These are phyloP conservation scores for Tetraodon nigroviridis DNA, from an alignment of 2,113 vertebrate species.

Conservation along the genomic window DNA sequence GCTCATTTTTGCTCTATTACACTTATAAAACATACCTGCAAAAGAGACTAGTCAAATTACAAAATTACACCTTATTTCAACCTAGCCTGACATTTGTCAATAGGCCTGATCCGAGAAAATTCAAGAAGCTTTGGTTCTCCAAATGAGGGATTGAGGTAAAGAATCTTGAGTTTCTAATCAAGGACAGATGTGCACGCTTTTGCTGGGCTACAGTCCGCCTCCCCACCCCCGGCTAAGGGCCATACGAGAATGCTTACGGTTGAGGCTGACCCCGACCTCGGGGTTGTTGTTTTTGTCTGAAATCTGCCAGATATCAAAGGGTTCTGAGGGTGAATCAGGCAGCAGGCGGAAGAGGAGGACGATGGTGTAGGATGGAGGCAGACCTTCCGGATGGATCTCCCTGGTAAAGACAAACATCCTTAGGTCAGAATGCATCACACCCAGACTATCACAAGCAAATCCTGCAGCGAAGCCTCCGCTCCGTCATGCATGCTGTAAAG, in stretches of 20 bases:
- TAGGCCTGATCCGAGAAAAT: not conserved
- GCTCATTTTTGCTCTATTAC: slow-evolving; percentile 11
- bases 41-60: no score
- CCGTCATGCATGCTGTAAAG: slow-evolving; percentile 5
- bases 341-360: slow-evolving; percentile 91
- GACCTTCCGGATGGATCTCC: slow-evolving; percentile 91
- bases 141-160: not conserved
- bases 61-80: no score
- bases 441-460: slow-evolving; percentile 10
- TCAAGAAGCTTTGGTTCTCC: not conserved
- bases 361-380: slow-evolving; percentile 90
- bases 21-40: slow-evolving; percentile 17
- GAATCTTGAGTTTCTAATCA: not conserved
- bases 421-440: slow-evolving; percentile 5
- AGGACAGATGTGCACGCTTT: slow-evolving; percentile 26
- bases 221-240: slow-evolving; percentile 13
- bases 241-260: slow-evolving; percentile 81
- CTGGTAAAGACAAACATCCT: slow-evolving; percentile 64
- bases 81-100: no score
- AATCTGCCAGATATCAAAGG: slow-evolving; percentile 98
- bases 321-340: slow-evolving; percentile 82
- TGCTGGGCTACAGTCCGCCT: slow-evolving; percentile 12
- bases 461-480: not conserved
- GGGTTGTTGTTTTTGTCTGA: slow-evolving; percentile 91
- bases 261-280: slow-evolving; percentile 88